Evolutionary conservation across 2,797 vertebrate genomes (phyloP).

Genomic region (Steatocranus sp.): DNA sequence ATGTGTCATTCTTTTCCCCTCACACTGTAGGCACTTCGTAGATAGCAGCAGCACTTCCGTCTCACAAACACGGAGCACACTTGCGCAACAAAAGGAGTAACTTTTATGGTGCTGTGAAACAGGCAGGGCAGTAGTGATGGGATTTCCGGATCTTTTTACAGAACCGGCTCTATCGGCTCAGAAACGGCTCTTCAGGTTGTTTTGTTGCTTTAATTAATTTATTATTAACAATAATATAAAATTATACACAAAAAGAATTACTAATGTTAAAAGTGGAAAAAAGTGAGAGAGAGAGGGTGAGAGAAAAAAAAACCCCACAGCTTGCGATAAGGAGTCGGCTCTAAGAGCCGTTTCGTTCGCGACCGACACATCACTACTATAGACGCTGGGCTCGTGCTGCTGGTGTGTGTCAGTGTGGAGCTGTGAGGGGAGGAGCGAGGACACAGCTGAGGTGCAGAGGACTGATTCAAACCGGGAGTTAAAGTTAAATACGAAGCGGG

Average conservation of each 20-base stretch:
- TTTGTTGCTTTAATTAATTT: too few relatives aligned
- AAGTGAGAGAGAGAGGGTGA: too few relatives aligned
- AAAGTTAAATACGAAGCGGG: background rate
- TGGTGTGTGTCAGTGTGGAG: background rate
- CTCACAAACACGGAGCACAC: slow-evolving; percentile 7
- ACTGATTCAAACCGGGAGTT: background rate
- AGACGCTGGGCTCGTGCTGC: background rate
- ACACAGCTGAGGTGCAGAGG: background rate
- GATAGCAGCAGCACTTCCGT: background rate
- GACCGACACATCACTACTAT: too few relatives aligned
- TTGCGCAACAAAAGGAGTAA: background rate
- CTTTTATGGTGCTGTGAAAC: background rate
- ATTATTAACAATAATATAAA: too few relatives aligned
- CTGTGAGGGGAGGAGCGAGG: slow-evolving; percentile 44
- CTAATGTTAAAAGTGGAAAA: too few relatives aligned
- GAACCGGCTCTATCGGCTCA: too few relatives aligned
- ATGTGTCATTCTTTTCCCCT: background rate
- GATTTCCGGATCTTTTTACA: too few relatives aligned
- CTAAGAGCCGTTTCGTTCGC: too few relatives aligned
- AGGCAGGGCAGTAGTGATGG: background rate
- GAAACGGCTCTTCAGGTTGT: too few relatives aligned
- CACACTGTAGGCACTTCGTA: background rate
- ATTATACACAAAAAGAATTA: too few relatives aligned
- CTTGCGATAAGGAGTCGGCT: too few relatives aligned
- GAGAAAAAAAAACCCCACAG: too few relatives aligned